Conservation (phyloP, 1,140 invertebrate species). For the Philopotamus ludificatus region DNA sequence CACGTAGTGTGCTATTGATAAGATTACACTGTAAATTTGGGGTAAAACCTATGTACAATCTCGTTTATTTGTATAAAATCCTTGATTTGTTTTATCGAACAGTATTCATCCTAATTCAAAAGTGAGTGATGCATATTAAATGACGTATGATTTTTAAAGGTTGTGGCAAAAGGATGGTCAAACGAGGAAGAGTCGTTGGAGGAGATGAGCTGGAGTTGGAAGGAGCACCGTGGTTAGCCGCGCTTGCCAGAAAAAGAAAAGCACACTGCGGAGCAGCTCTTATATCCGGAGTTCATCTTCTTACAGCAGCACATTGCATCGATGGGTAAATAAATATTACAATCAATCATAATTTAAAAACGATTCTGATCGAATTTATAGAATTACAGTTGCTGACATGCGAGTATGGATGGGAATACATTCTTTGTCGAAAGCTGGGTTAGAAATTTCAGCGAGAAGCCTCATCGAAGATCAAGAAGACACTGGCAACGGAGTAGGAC, state of each 20-base stretch:
- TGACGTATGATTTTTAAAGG: constrained; percentile 22
- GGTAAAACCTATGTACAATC: neutral
- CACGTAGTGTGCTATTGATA: neutral
- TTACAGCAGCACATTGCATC: constrained; percentile 55
- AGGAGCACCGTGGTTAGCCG: constrained; percentile 53
- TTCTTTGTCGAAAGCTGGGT: constrained; percentile 11
- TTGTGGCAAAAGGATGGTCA: constrained; percentile 24
- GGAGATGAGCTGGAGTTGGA: constrained; percentile 47
- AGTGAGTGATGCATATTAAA: neutral
- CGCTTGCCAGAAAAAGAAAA: constrained; percentile 46
- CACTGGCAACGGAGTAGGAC: constrained; percentile 44
- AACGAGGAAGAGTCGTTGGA: constrained; percentile 52
- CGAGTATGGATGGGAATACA: constrained; percentile 35
- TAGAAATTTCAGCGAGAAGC: constrained; percentile 47
- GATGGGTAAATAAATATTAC: constrained; percentile 44
- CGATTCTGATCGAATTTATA: too few species aligned
- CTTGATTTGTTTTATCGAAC: neutral
- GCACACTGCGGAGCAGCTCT: constrained; percentile 53
- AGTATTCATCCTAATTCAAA: neutral
- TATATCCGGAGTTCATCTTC: constrained; percentile 50
- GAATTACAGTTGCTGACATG: constrained; percentile 18
- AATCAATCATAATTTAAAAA: constrained; percentile 1
- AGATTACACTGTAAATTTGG: neutral
- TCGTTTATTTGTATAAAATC: neutral
- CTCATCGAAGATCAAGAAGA: constrained; percentile 51